Percentiles rank a stretch among this genome's conserved stretches.
Conservation (phyloP, 2,113 vertebrate species). For the Cephalopterus ornatus region DNA sequence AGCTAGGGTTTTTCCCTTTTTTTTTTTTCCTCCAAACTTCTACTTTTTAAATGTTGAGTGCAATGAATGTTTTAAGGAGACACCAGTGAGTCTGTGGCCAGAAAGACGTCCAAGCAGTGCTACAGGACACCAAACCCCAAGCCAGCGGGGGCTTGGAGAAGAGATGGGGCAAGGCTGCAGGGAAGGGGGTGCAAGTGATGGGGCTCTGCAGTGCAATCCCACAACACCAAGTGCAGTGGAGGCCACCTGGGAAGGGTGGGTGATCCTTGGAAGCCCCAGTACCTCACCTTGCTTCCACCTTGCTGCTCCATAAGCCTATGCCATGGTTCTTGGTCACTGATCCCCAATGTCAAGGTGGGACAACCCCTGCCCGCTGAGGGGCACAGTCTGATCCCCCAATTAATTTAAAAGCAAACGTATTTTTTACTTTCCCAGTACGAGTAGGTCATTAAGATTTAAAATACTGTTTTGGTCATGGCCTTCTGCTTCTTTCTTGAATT, state of each 20-base stretch:
- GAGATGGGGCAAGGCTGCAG: neutral
- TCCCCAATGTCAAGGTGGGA: accelerated
- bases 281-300: neutral
- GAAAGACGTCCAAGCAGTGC: neutral
- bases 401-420: conserved; percentile 19
- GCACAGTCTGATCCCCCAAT: neutral
- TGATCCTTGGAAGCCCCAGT: neutral
- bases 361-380: accelerated
- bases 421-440: conserved; percentile 40
- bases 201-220: neutral
- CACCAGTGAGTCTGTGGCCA: neutral
- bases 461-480: conserved; percentile 5
- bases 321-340: accelerated
- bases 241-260: neutral
- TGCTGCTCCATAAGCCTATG: neutral
- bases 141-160: neutral
- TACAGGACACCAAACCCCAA: neutral
- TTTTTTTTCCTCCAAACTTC: neutral
- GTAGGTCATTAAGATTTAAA: conserved; percentile 10
- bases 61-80: neutral
- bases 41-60: neutral
- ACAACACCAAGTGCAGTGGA: too few species aligned
- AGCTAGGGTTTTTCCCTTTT: neutral
- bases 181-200: neutral
- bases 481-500: conserved; percentile 35